Base-by-base conservation (phyloP, 2,113 vertebrate genomes). In the Equus przewalskii region DNA sequence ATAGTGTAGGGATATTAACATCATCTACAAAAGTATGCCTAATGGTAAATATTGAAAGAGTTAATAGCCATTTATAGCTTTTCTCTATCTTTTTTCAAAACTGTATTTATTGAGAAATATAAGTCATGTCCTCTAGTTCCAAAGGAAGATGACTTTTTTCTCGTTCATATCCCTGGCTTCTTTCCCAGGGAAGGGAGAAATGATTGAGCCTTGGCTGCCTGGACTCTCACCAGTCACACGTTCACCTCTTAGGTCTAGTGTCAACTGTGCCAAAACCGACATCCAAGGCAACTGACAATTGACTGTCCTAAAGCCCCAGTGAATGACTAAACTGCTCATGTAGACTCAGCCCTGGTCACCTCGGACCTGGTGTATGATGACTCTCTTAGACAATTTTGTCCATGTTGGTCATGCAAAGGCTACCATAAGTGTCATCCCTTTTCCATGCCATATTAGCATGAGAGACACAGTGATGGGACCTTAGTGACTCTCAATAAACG, bases 391-490 rank as follows among this genome's bases (percentile, higher is more conserved):
- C 16, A 11, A 0, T 21, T 36, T 94, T 33, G 51, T 18, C 24
- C 11, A 3, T 6, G 0, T 30, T 4, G 28, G 16, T 30, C 70
- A 7, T 1, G 33, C 58, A 36, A 6, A 24, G 5, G n/a, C 3
- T 13, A 14, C 30, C 33, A 54, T 75, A 21, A 1, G 0, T 0
- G 6, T 5, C 3, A 65, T 0, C 11, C 1, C 0, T 83, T 58
- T 26, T 12, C 33, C 12, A 0, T 28, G 41, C 51, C 6, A 1
- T 30, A 4, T 16, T 64, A 16, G 14, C 82, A 8, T 4, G 24
- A 84, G 21, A 28, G 54, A 26, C 26, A 6, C 18, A 12, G 22
- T 18, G 16, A 65, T 54, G 46, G 36, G 30, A 26, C 7, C 7
- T 11, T 58, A 4, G 2, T 15, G 64, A 44, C 13, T 22, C 62